phyloP scores from a whole-genome alignment of 2,888 invertebrate species.

The Sphaerophoria rueppellii region DNA sequence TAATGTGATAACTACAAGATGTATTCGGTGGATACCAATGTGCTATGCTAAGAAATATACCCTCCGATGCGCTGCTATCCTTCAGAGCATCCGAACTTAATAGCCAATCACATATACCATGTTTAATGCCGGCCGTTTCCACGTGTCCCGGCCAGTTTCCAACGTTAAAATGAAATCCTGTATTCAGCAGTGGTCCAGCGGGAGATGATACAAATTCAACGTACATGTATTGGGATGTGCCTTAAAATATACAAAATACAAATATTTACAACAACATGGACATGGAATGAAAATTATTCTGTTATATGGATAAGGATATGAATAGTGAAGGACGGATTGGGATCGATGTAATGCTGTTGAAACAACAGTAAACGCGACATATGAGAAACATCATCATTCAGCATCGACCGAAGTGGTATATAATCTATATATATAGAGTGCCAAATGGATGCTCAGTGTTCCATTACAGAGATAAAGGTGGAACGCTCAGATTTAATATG shows the following conservation, averaged over 20 bases:
- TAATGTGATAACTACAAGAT: constrained; percentile 94
- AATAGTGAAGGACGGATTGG: background rate
- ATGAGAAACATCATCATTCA: constrained; percentile 45
- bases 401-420: no score
- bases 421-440: constrained; percentile 13
- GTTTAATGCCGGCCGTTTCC: constrained; percentile 92
- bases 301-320: background rate
- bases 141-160: constrained; percentile 97
- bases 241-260: constrained; percentile 74
- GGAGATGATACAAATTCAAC: constrained; percentile 95
- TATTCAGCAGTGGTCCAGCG: constrained; percentile 94
- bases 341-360: constrained; percentile 6
- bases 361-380: constrained; percentile 49
- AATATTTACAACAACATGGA: no score
- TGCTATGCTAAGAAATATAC: constrained; percentile 94
- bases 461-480: constrained; percentile 45
- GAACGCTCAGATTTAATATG: constrained; percentile 51
- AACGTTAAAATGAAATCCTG: constrained; percentile 97
- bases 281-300: no score
- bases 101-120: constrained; percentile 94
- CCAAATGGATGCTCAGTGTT: constrained; percentile 26
- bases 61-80: constrained; percentile 91
- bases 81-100: constrained; percentile 91
- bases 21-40: constrained; percentile 98
- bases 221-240: constrained; percentile 93